A percentile compares a stretch with the other conserved stretches of the same genome.
Evolutionary conservation across 2,797 vertebrate genomes (phyloP).

Genomic region (Vireo griseus): DNA sequence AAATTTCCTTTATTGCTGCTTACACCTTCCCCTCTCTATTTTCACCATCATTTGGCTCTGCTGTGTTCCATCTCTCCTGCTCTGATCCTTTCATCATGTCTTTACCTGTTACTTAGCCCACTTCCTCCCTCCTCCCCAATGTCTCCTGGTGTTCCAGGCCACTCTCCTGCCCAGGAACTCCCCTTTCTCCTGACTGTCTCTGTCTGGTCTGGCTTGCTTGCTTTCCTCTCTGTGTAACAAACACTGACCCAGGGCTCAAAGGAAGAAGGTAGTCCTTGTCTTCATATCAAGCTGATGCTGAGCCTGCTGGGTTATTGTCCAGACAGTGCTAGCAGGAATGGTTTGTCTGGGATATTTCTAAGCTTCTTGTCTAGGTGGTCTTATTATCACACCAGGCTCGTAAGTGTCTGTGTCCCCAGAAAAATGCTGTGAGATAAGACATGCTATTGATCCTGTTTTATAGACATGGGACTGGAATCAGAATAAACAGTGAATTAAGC

Average conservation of each 20-base stretch:
- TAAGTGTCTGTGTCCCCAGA: neutral
- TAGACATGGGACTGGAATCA: neutral
- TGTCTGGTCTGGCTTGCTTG: neutral
- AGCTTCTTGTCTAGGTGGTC: neutral
- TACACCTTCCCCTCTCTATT: neutral
- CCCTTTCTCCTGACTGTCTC: neutral
- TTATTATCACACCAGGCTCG: neutral
- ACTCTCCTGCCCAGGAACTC: neutral
- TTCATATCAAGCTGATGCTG: neutral
- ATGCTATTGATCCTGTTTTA: neutral
- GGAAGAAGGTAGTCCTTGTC: neutral
- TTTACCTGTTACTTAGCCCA: neutral
- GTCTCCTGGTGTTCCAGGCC: neutral
- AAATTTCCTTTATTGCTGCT: neutral
- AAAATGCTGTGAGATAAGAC: neutral
- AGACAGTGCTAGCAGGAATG: neutral
- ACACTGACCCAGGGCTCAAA: accelerated
- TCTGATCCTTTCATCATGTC: neutral
- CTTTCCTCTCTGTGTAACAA: neutral
- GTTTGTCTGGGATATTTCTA: neutral
- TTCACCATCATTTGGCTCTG: neutral
- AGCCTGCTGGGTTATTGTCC: neutral
- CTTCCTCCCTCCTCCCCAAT: neutral
- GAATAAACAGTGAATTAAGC: neutral
- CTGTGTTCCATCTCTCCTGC: neutral